A percentile compares a stretch with the other conserved stretches of the same genome.
These are phyloP conservation scores for Chloroceryle inda DNA, from an alignment of 2,797 vertebrate species.

Conservation along the genomic window DNA sequence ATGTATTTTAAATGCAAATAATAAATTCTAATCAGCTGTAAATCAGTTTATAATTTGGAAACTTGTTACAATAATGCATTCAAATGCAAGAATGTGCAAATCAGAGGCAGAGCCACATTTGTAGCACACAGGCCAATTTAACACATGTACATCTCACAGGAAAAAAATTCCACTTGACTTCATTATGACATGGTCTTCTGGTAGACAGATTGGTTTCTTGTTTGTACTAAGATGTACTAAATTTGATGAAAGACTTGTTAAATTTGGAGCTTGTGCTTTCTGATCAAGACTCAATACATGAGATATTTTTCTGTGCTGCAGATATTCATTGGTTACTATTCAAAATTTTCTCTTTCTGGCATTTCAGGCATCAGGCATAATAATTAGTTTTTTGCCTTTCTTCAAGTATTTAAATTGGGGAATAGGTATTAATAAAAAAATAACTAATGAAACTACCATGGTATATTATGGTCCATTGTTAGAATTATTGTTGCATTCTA, in stretches of 20 bases:
- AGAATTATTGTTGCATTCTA: background rate
- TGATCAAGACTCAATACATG: background rate
- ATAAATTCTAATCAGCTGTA: background rate
- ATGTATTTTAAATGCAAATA: background rate
- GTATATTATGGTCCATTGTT: background rate
- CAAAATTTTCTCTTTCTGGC: conserved; percentile 12
- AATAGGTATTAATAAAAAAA: background rate
- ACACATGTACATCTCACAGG: background rate
- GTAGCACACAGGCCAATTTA: background rate
- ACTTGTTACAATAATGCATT: background rate
- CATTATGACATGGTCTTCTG: background rate
- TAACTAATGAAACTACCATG: background rate
- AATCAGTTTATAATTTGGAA: background rate
- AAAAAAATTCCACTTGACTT: background rate
- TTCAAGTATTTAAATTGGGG: background rate
- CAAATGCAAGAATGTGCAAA: background rate
- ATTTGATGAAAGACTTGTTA: conserved; percentile 2
- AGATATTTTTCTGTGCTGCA: conserved; percentile 47
- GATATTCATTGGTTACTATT: background rate
- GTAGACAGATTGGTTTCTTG: background rate
- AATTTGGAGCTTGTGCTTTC: conserved; percentile 22
- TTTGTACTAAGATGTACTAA: background rate
- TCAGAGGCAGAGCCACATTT: background rate
- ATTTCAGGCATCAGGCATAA: background rate
- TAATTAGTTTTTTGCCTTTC: background rate